Conservation (phyloP, 2,797 vertebrate genomes). For the Babyrousa celebensis region DNA sequence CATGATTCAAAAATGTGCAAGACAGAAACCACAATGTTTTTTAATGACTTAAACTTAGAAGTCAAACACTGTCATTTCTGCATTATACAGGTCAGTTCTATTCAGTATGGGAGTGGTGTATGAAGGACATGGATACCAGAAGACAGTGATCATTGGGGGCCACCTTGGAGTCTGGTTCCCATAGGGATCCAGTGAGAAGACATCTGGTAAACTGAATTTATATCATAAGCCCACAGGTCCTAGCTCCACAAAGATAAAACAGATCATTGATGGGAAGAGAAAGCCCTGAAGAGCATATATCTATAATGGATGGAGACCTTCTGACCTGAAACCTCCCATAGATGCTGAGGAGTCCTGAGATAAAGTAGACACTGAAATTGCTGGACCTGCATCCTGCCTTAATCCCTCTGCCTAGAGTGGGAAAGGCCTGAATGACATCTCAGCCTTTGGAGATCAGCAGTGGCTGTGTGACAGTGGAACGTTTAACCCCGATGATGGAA, state of each 20-base stretch:
- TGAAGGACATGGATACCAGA: not conserved
- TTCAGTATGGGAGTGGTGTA: not conserved
- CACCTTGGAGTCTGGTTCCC: not conserved
- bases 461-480: constrained; percentile 18
- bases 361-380: not conserved
- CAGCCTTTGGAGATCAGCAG: not conserved
- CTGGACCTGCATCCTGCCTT: not conserved
- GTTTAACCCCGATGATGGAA: not conserved
- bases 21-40: not conserved
- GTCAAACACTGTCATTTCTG: not conserved
- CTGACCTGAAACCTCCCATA: constrained; percentile 28
- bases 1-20: not conserved
- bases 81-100: not conserved
- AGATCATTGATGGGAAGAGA: not conserved
- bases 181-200: not conserved
- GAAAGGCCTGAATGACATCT: constrained; percentile 19
- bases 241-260: constrained; percentile 42
- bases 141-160: not conserved
- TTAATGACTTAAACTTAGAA: constrained; percentile 7
- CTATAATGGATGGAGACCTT: constrained; percentile 38
- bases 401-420: not conserved
- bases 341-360: not conserved
- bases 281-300: not conserved
- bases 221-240: constrained; percentile 63
- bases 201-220: constrained; percentile 54